Percentiles rank a stretch among this genome's conserved stretches.
These are phyloP conservation scores for Callipepla californica DNA, from an alignment of 2,113 vertebrate genomes.

Conservation along the genomic window DNA sequence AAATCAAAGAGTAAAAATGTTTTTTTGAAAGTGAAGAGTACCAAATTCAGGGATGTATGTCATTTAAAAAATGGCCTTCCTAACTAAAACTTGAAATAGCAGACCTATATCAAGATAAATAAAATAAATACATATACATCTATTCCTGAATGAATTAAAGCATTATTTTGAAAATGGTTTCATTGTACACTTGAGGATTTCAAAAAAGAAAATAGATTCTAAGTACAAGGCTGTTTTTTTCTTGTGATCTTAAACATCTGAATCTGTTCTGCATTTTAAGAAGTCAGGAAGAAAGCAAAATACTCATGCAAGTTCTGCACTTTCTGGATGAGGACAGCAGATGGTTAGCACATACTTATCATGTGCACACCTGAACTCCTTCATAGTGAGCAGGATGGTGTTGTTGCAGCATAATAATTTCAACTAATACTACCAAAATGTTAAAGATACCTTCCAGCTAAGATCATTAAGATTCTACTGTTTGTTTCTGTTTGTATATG, in stretches of 20 bases:
- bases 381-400: not conserved
- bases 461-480: not conserved
- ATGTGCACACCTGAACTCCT: not conserved
- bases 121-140: not conserved
- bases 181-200: not conserved
- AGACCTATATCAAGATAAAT: not conserved
- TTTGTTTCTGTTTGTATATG: not conserved
- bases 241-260: not conserved
- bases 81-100: not conserved
- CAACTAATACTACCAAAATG: not conserved
- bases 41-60: not conserved
- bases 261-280: not conserved
- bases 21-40: not conserved
- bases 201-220: not conserved
- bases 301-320: not conserved
- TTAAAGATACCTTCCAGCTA: not conserved
- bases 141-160: not conserved
- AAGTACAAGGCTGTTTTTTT: not conserved
- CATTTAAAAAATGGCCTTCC: not conserved
- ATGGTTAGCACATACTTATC: accelerated
- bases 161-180: not conserved
- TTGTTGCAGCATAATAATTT: not conserved
- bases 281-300: not conserved
- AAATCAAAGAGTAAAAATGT: not conserved
- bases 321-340: not conserved